Conservation (phyloP, 2,113 vertebrate species). For the Oncorhynchus clarkii region DNA sequence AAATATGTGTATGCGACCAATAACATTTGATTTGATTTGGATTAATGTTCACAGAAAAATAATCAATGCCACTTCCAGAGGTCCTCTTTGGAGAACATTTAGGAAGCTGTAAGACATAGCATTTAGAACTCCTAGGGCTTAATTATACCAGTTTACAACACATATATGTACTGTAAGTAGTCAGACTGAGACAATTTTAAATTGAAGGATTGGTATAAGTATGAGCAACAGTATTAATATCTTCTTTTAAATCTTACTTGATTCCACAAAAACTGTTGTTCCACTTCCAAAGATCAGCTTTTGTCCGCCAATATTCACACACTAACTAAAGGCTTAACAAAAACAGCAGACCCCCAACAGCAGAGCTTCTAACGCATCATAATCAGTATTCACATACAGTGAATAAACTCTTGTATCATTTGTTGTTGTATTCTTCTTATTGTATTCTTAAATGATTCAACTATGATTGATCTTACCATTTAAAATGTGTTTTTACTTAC, state of each 20-base stretch:
- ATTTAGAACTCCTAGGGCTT: not conserved
- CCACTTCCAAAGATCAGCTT: conserved; percentile 30
- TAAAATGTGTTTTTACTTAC: conserved; percentile 24
- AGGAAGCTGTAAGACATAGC: not conserved
- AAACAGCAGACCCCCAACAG: not conserved
- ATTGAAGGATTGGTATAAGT: not conserved
- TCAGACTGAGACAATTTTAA: not conserved
- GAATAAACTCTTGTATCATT: too few relatives aligned
- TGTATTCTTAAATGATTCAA: not conserved
- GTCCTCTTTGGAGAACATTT: not conserved
- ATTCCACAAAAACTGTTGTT: conserved; percentile 14
- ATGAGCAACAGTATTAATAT: not conserved
- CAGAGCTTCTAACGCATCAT: not conserved
- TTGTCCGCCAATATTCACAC: conserved; percentile 32
- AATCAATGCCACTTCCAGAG: not conserved
- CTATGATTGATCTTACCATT: not conserved
- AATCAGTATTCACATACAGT: not conserved
- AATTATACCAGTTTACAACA: not conserved
- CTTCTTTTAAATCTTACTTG: conserved; percentile 18
- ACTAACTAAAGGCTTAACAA: conserved; percentile 11
- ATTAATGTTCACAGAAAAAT: not conserved
- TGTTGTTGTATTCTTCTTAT: not conserved
- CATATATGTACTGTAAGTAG: not conserved
- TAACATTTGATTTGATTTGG: not conserved
- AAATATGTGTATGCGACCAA: not conserved